A percentile compares a stretch with the other conserved stretches of the same genome.
These are phyloP conservation scores for Rattus norvegicus DNA, from an alignment of 2,113 vertebrate species.

Conservation along the genomic window DNA sequence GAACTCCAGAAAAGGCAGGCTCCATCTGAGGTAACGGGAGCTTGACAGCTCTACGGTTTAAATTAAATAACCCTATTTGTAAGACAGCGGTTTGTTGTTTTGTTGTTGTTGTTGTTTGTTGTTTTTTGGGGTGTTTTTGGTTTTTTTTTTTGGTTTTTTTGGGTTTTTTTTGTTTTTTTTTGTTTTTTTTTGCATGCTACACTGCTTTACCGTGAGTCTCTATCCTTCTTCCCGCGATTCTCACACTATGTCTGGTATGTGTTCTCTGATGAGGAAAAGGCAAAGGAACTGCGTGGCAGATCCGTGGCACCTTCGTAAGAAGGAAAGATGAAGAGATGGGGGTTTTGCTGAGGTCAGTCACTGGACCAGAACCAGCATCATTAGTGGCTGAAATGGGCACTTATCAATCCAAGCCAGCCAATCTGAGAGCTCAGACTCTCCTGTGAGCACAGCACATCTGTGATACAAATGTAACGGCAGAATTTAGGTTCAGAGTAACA, in stretches of 20 bases:
- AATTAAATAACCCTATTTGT: conserved; percentile 91
- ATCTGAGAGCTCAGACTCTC: background rate
- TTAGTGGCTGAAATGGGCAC: conserved; percentile 48
- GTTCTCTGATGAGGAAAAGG: conserved; percentile 68
- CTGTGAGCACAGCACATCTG: background rate
- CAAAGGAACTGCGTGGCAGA: conserved; percentile 32
- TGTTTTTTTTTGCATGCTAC: conserved; percentile 81
- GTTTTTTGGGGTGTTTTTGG: too few species aligned
- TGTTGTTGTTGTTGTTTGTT: too few species aligned
- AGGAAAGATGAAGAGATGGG: conserved; percentile 71
- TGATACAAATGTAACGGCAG: background rate
- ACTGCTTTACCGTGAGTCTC: conserved; percentile 87
- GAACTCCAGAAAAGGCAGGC: conserved; percentile 86
- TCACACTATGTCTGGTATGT: conserved; percentile 69
- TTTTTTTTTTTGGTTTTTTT: too few species aligned
- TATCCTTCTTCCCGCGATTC: conserved; percentile 78
- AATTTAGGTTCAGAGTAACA: background rate
- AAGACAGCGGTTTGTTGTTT: conserved; percentile 81
- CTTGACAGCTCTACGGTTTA: conserved; percentile 88
- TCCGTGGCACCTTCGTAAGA: conserved; percentile 70
- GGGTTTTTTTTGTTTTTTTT: too few species aligned
- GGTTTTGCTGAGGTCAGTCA: conserved; percentile 20
- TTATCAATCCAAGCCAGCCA: background rate
- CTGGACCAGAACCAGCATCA: conserved; percentile 38
- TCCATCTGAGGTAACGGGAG: conserved; percentile 87